These are phyloP conservation scores for Notarius lentiginosus DNA, from an alignment of 2,113 vertebrate genomes.

Conservation along the genomic window DNA sequence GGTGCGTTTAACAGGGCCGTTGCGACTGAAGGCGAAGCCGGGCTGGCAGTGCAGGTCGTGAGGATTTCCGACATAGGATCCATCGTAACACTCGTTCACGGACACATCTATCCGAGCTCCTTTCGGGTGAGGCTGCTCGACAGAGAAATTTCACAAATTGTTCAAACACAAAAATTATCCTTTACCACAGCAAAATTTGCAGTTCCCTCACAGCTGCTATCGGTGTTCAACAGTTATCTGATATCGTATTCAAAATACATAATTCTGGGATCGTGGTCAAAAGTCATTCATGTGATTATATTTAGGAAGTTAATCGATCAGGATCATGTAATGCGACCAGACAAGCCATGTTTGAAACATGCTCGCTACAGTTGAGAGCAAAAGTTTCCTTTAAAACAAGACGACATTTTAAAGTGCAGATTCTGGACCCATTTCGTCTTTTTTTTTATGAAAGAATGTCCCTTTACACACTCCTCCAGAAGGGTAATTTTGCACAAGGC, in stretches of 20 bases:
- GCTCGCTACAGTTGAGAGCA: not conserved
- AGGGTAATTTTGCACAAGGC: no score
- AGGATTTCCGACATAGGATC: slow-evolving; percentile 98
- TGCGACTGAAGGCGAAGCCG: slow-evolving; percentile 97
- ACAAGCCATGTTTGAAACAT: not conserved
- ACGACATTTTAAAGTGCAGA: no score
- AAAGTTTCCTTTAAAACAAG: no score
- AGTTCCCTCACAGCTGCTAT: no score
- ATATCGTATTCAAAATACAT: not conserved
- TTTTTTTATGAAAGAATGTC: no score
- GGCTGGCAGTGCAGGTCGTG: slow-evolving; percentile 99
- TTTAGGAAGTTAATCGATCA: not conserved
- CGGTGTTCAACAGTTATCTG: no score
- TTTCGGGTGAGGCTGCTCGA: slow-evolving; percentile 93
- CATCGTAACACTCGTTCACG: slow-evolving; percentile 98
- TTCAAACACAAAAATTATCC: no score
- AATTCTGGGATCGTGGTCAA: not conserved
- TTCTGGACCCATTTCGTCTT: no score
- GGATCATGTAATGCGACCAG: not conserved
- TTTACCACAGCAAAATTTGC: no score
- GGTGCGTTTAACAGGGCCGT: slow-evolving; percentile 95
- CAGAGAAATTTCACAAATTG: not conserved
- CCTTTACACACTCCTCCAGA: no score
- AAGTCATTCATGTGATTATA: not conserved
- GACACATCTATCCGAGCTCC: slow-evolving; percentile 98